Conservation (phyloP, 2,888 invertebrate genomes). For the Antheraea assamensis region DNA sequence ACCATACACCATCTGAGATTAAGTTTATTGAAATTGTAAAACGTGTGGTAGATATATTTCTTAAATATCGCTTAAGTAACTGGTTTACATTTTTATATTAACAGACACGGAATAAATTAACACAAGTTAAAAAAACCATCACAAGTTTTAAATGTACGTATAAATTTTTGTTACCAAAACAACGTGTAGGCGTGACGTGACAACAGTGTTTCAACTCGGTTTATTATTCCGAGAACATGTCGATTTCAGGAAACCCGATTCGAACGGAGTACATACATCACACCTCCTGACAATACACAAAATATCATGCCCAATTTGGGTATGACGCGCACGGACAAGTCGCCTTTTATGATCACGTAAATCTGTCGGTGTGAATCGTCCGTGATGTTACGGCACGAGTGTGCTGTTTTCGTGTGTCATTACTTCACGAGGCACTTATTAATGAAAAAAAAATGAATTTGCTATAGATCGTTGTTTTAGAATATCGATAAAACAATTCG, state of each 20-base stretch:
- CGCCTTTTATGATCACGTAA: constrained; percentile 5
- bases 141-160: background rate
- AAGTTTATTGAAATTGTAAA: too few relatives aligned
- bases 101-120: background rate
- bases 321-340: background rate
- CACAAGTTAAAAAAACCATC: background rate
- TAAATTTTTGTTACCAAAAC: background rate
- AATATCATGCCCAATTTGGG: background rate
- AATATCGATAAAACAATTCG: background rate
- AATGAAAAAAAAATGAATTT: background rate
- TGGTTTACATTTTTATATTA: too few relatives aligned
- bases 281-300: constrained; percentile 1
- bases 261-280: constrained; percentile 1
- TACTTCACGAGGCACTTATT: too few relatives aligned
- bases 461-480: constrained; percentile 2
- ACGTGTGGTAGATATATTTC: too few relatives aligned
- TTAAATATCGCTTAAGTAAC: too few relatives aligned
- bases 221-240: constrained; percentile 2
- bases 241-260: constrained; percentile 7
- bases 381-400: constrained; percentile 61
- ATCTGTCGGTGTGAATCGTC: constrained; percentile 23
- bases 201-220: background rate
- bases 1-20: too few relatives aligned
- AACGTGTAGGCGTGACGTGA: constrained; percentile 2
- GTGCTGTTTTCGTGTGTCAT: constrained; percentile 25